phyloP scores from a whole-genome alignment of 1,140 invertebrate species.

The Diabrotica virgifera region DNA sequence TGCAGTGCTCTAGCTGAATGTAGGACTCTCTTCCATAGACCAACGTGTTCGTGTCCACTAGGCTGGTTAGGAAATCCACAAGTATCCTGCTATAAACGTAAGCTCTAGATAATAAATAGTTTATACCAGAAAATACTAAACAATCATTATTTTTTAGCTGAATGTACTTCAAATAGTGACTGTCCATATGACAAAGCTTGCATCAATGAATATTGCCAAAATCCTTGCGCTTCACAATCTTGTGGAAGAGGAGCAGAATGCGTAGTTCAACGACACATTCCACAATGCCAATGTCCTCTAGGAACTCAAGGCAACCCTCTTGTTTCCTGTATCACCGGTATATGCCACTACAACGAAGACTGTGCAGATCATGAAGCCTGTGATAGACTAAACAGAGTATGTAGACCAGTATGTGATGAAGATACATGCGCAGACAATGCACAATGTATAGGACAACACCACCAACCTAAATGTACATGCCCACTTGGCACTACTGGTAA shows the following conservation, averaged over 20 bases:
- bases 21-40: slow-evolving; percentile 66
- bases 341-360: slow-evolving; percentile 86
- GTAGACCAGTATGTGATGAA: slow-evolving; percentile 76
- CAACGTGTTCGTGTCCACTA: slow-evolving; percentile 76
- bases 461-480: slow-evolving; percentile 78
- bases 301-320: slow-evolving; percentile 82
- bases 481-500: slow-evolving; percentile 71
- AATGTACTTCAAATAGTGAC: slow-evolving; percentile 76
- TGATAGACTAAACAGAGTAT: slow-evolving; percentile 79
- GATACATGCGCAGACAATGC: slow-evolving; percentile 75
- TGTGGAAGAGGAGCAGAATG: slow-evolving; percentile 82
- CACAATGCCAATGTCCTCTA: slow-evolving; percentile 77
- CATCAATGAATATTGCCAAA: slow-evolving; percentile 71
- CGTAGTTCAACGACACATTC: slow-evolving; percentile 66
- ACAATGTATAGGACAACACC: slow-evolving; percentile 67
- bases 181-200: slow-evolving; percentile 86
- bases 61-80: slow-evolving; percentile 86
- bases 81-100: slow-evolving; percentile 81
- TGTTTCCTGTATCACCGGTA: slow-evolving; percentile 74
- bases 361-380: slow-evolving; percentile 84
- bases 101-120: slow-evolving; percentile 45
- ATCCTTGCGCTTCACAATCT: slow-evolving; percentile 66
- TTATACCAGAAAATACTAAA: background rate
- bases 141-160: slow-evolving; percentile 56
- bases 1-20: slow-evolving; percentile 80